Evolutionary conservation across 2,888 invertebrate species (phyloP), one percentile per base, ranked within the genome.

Genomic region (Horisme vitalbata): DNA sequence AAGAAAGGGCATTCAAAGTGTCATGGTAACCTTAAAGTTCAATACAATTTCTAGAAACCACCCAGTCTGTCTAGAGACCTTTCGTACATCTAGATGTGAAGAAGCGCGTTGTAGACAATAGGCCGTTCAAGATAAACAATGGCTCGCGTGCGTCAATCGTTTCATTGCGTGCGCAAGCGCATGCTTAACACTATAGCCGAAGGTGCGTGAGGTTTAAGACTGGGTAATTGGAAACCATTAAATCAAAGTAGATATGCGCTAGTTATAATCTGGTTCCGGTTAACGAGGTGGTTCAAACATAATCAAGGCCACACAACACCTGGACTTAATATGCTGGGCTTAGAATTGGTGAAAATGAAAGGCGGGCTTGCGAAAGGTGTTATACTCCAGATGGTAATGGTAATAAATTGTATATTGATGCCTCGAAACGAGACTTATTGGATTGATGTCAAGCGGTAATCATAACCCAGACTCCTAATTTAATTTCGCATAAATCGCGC

Each of bases 101-200:
- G 45, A 52, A 44, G 50, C 13, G 15, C 44, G 32, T 28, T 35
- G 36, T 32, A 65, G 57, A 71, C 71, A 71, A 71, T 71, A 58
- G 66, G 53, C 55, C 56, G 68, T 71, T 67, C 60, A 65, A 52
- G 38, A 35, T 55, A 56, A 60, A 48, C 46, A 54, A 45, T 45
- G 54, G 55, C 54, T 56, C 58, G 63, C 59, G 61, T 66, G 63
- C 65, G 66, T 68, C 68, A 65, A 63, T 54, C 46, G 53, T 31
- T 52, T 15, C 23, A 31, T 27, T 39, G 52, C 55, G 59, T 52
- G 57, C 57, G 63, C 57, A 55, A 44, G 51, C 57, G 55, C 59
- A 37, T 3, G 23, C 14, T 13, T 39, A 38, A 30, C 14, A 24
- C n/a, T n/a, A 9, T 4, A 34, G n/a, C 28, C 27, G 26, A 12